These are phyloP conservation scores for Lasioglossum oenotherae DNA, from an alignment of 2,888 invertebrate genomes.

Conservation along the genomic window DNA sequence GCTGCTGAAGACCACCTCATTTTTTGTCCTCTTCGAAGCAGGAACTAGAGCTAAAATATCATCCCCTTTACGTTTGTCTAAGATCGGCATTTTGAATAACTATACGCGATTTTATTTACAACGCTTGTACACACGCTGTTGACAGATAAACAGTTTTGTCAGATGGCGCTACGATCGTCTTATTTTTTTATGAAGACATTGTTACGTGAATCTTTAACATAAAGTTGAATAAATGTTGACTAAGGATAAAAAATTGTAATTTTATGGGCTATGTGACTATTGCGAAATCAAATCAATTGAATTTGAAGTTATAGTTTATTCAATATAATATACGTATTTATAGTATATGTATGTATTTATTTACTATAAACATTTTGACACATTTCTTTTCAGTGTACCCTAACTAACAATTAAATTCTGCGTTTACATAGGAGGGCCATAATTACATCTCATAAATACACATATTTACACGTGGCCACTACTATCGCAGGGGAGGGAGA, in stretches of 20 bases:
- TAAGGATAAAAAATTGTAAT: not conserved
- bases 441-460: slow-evolving; percentile 67
- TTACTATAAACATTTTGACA: slow-evolving; percentile 69
- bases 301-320: slow-evolving; percentile 71
- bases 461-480: slow-evolving; percentile 63
- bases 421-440: slow-evolving; percentile 41
- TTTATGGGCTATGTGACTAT: not conserved
- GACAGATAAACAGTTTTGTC: slow-evolving; percentile 11
- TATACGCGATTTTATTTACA: not conserved
- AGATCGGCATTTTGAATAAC: slow-evolving; percentile 76
- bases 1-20: slow-evolving; percentile 90
- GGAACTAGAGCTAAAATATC: slow-evolving; percentile 84
- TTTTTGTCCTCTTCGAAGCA: slow-evolving; percentile 88
- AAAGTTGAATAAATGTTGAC: not conserved
- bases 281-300: slow-evolving; percentile 3
- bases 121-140: slow-evolving; percentile 19
- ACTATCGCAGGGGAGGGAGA: slow-evolving; percentile 29
- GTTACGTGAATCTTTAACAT: too few relatives aligned
- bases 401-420: slow-evolving; percentile 35
- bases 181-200: not conserved
- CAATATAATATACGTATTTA: slow-evolving; percentile 67
- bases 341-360: slow-evolving; percentile 45
- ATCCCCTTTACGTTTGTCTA: slow-evolving; percentile 82
- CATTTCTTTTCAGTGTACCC: slow-evolving; percentile 43
- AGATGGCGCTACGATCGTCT: slow-evolving; percentile 12